phyloP scores from a whole-genome alignment of 1,140 invertebrate species.

The Charaxes varanes region DNA sequence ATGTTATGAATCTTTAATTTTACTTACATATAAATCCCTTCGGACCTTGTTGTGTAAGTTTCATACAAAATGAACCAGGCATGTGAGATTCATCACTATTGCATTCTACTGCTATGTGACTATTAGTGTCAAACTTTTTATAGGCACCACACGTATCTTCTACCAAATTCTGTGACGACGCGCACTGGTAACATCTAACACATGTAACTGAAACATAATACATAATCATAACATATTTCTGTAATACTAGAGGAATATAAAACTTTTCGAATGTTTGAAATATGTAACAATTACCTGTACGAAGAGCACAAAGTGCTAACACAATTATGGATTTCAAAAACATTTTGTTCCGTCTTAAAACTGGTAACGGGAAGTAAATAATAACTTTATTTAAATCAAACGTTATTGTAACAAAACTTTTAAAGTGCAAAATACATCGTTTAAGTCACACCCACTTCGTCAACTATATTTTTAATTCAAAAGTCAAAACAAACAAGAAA shows the following conservation, averaged over 20 bases:
- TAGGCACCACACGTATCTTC: constrained; percentile 93
- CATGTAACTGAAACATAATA: constrained; percentile 72
- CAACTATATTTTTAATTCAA: too few species aligned
- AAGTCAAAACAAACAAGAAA: too few species aligned
- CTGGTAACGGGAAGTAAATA: too few species aligned
- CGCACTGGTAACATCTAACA: constrained; percentile 92
- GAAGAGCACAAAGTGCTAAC: not conserved
- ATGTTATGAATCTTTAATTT: too few species aligned
- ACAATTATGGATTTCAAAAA: not conserved
- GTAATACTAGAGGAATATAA: not conserved
- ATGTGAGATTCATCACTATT: constrained; percentile 91
- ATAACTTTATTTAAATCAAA: too few species aligned
- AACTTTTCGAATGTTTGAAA: too few species aligned
- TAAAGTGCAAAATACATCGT: too few species aligned
- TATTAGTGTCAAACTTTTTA: constrained; percentile 83
- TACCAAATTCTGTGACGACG: constrained; percentile 78
- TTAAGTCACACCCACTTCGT: too few species aligned
- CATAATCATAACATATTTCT: constrained; percentile 4
- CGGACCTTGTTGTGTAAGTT: constrained; percentile 90
- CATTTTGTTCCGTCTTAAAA: too few species aligned
- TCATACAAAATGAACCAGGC: constrained; percentile 95
- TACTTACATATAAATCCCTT: constrained; percentile 92
- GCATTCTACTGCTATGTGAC: constrained; percentile 90
- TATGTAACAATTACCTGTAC: constrained; percentile 7
- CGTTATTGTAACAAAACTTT: too few species aligned